Evolutionary conservation across 2,113 vertebrate species (phyloP).

Genomic region (Trogon surrucura): DNA sequence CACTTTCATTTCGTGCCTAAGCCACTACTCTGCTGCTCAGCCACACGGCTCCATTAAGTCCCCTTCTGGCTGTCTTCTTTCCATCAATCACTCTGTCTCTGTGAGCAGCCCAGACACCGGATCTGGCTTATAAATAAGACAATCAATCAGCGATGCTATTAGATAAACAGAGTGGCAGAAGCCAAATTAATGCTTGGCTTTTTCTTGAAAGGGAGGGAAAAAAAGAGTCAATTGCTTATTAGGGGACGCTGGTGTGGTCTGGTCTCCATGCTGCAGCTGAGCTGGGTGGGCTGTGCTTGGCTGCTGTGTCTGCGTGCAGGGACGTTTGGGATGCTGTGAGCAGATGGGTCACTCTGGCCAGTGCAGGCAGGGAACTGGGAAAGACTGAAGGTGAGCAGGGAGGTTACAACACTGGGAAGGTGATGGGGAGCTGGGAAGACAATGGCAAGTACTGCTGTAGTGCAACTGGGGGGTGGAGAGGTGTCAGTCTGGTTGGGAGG

Average conservation of each 20-base stretch:
- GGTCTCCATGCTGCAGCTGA: background rate
- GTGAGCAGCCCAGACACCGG: constrained; percentile 40
- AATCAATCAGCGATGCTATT: constrained; percentile 66
- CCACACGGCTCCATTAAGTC: constrained; percentile 61
- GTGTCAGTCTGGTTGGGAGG: background rate
- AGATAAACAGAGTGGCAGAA: constrained; percentile 71
- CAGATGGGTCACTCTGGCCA: background rate
- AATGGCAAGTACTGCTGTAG: background rate
- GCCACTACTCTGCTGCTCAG: background rate
- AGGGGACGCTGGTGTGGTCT: constrained; percentile 21
- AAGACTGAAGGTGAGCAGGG: background rate
- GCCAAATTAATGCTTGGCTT: constrained; percentile 67
- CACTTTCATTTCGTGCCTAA: constrained; percentile 46
- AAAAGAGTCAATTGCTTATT: constrained; percentile 65
- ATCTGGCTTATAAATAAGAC: constrained; percentile 70
- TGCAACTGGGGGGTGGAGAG: rapidly evolving
- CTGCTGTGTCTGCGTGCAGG: rapidly evolving
- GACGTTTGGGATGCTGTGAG: background rate
- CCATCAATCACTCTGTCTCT: constrained; percentile 62
- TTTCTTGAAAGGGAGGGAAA: constrained; percentile 56
- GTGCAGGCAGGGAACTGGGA: background rate
- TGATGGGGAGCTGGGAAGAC: background rate
- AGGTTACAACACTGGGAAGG: background rate
- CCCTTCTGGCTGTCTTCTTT: constrained; percentile 47
- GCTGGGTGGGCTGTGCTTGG: background rate